Evolutionary conservation across 1,140 invertebrate species (phyloP).

Genomic region (Cydia splendana): DNA sequence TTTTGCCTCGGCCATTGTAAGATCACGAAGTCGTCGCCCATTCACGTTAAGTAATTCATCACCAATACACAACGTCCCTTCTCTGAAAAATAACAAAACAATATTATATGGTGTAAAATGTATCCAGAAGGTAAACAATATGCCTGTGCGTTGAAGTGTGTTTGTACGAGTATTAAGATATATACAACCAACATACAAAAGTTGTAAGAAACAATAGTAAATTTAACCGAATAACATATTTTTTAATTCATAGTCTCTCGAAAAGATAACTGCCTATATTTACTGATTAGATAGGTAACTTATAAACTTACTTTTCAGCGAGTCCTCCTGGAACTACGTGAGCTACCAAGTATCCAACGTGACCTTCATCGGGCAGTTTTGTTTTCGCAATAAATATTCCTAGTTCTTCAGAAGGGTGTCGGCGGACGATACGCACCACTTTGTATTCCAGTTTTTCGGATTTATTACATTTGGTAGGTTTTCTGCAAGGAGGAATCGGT

Average conservation of each 20-base stretch:
- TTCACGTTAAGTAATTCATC: constrained; percentile 93
- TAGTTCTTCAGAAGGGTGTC: constrained; percentile 84
- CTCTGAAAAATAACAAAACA: constrained; percentile 79
- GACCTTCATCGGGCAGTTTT: constrained; percentile 83
- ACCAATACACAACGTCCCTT: constrained; percentile 87
- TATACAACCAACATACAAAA: too few species aligned
- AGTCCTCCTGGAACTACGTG: constrained; percentile 89
- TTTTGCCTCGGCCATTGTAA: constrained; percentile 88
- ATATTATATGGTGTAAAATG: background rate
- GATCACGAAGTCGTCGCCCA: constrained; percentile 85
- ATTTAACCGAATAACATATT: too few species aligned
- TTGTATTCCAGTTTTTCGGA: constrained; percentile 80
- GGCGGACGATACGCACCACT: constrained; percentile 85
- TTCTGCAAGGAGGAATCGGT: constrained; percentile 76
- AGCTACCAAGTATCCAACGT: constrained; percentile 90
- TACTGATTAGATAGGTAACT: background rate
- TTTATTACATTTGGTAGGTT: constrained; percentile 62
- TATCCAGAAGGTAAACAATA: too few species aligned
- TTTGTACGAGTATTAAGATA: too few species aligned
- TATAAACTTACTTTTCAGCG: constrained; percentile 84
- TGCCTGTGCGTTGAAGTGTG: too few species aligned
- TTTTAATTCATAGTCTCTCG: too few species aligned
- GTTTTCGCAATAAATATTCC: constrained; percentile 93
- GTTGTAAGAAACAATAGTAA: too few species aligned
- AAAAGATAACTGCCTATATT: background rate